Conservation (phyloP, 2,888 invertebrate species). For the Tetranychus truncatus region DNA sequence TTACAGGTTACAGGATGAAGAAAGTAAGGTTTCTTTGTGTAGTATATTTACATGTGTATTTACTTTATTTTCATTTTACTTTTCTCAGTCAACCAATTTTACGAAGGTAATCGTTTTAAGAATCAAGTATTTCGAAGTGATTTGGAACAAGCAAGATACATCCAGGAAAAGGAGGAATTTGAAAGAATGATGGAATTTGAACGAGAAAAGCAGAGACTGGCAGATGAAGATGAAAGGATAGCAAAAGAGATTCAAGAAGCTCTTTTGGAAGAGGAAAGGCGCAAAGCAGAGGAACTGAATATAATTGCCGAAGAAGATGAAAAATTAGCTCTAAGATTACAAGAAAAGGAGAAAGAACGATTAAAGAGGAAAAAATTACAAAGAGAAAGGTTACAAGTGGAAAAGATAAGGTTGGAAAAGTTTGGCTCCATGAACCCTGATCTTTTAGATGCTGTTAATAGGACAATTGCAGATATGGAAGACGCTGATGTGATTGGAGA, state of each 20-base stretch:
- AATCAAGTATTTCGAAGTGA: conserved; percentile 60
- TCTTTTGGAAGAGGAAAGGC: conserved; percentile 16
- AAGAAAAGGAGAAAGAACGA: conserved; percentile 33
- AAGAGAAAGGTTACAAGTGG: conserved; percentile 31
- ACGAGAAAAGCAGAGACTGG: conserved; percentile 31
- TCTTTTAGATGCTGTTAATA: conserved; percentile 3
- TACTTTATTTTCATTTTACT: conserved; percentile 17
- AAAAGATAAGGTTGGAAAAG: conserved; percentile 3
- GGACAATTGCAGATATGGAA: conserved; percentile 9
- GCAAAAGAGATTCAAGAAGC: conserved; percentile 24
- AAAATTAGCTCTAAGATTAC: conserved; percentile 31
- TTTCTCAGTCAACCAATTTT: conserved; percentile 49
- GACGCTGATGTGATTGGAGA: not conserved
- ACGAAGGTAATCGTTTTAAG: conserved; percentile 52
- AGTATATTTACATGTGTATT: not conserved
- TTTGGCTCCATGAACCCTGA: not conserved
- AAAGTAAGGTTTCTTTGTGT: conserved; percentile 41
- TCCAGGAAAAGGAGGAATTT: conserved; percentile 47
- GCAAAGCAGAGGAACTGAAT: conserved; percentile 28
- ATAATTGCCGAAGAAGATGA: conserved; percentile 19
- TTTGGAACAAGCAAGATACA: conserved; percentile 52
- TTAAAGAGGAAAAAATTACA: conserved; percentile 36
- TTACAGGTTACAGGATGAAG: conserved; percentile 58
- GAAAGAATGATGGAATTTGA: conserved; percentile 20
- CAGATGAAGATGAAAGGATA: conserved; percentile 28